Percentiles rank a stretch among this genome's conserved stretches.
Conservation (phyloP, 2,888 invertebrate genomes). For the Andrena fulva region DNA sequence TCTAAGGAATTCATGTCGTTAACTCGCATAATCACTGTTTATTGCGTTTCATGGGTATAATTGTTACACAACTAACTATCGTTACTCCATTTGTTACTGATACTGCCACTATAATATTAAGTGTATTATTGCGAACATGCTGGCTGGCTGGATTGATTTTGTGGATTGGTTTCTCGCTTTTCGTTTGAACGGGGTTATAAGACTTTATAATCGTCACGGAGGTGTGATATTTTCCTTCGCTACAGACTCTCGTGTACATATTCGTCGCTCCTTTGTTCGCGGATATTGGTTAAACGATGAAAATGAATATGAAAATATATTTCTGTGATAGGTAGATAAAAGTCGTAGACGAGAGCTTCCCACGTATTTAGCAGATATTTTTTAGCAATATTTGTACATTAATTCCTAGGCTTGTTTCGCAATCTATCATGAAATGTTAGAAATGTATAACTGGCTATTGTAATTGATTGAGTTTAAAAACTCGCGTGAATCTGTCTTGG, state of each 20-base stretch:
- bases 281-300: constrained; percentile 65
- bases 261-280: constrained; percentile 61
- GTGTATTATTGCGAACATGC: constrained; percentile 65
- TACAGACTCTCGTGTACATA: constrained; percentile 63
- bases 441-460: constrained; percentile 39
- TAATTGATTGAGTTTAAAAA: constrained; percentile 54
- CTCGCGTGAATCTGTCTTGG: constrained; percentile 39
- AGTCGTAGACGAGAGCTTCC: constrained; percentile 67
- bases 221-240: constrained; percentile 69
- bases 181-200: constrained; percentile 44
- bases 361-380: constrained; percentile 66
- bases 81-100: constrained; percentile 78
- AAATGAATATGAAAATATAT: constrained; percentile 72
- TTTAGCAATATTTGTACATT: constrained; percentile 68
- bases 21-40: constrained; percentile 65
- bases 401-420: constrained; percentile 59
- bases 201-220: constrained; percentile 59
- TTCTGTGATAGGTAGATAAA: constrained; percentile 81
- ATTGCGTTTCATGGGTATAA: constrained; percentile 74
- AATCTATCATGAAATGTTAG: constrained; percentile 52
- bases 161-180: constrained; percentile 65
- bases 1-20: constrained; percentile 70
- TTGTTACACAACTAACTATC: constrained; percentile 76
- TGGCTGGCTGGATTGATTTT: constrained; percentile 63
- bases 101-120: constrained; percentile 80